Evolutionary conservation across 2,888 invertebrate genomes (phyloP).

Genomic region (Noctua comes): DNA sequence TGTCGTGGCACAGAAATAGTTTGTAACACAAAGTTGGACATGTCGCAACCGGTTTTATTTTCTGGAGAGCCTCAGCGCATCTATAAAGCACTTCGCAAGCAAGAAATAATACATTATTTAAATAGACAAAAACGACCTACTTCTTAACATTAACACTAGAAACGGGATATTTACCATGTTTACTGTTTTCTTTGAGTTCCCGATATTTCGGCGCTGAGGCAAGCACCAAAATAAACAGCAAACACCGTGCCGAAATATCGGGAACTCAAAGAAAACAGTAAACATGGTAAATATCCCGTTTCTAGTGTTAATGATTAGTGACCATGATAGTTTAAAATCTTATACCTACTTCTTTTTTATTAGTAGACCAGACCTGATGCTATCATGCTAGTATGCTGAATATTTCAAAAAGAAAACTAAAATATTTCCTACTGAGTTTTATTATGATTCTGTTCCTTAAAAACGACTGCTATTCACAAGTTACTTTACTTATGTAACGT

Average conservation of each 20-base stretch:
- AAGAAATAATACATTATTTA: too few relatives aligned
- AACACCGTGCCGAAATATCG: too few relatives aligned
- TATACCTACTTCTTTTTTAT: neutral
- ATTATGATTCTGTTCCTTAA: neutral
- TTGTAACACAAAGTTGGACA: neutral
- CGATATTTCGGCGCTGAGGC: too few relatives aligned
- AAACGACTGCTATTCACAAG: constrained; percentile 1
- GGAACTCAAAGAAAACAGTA: too few relatives aligned
- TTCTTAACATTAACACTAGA: too few relatives aligned
- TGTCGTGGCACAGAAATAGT: neutral
- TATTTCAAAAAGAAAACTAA: constrained; percentile 15
- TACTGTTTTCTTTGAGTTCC: too few relatives aligned
- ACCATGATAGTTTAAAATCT: too few relatives aligned
- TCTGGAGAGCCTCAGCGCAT: neutral
- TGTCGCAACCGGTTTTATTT: neutral
- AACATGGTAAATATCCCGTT: too few relatives aligned
- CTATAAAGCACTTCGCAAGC: neutral
- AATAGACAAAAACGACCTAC: neutral
- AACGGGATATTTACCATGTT: too few relatives aligned
- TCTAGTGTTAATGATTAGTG: too few relatives aligned
- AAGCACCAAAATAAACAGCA: too few relatives aligned
- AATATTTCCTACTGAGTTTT: constrained; percentile 10
- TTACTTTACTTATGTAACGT: constrained; percentile 12
- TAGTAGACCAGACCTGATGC: neutral
- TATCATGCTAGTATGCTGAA: neutral